Evolutionary conservation across 2,113 vertebrate species (phyloP).

Genomic region (Microtus pennsylvanicus): DNA sequence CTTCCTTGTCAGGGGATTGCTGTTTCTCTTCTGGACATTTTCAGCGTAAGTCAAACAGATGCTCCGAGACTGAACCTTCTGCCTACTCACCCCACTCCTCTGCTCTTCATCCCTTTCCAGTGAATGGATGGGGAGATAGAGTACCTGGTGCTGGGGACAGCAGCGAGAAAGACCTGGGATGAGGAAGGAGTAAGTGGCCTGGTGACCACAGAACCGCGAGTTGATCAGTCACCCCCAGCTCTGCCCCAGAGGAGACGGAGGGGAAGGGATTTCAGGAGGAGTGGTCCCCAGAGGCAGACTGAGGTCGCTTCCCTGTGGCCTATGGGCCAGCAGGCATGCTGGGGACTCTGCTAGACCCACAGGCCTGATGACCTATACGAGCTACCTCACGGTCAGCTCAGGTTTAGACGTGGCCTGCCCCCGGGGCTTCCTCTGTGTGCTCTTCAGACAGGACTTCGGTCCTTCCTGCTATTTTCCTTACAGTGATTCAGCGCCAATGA

Average conservation of each 20-base stretch:
- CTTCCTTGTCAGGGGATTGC: background rate
- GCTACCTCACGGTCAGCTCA: background rate
- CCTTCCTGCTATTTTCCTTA: slow-evolving; percentile 44
- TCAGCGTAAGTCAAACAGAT: background rate
- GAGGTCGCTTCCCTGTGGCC: too few relatives aligned
- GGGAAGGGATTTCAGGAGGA: background rate
- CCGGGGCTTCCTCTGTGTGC: background rate
- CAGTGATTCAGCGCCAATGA: slow-evolving; percentile 27
- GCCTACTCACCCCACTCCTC: background rate
- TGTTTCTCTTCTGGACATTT: background rate
- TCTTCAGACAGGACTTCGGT: background rate
- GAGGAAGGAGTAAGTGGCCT: background rate
- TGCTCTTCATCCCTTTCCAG: background rate
- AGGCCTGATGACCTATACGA: fast-evolving
- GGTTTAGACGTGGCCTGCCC: background rate
- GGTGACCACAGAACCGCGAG: background rate
- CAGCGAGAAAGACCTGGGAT: background rate
- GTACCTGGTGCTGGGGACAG: background rate
- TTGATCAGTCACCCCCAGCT: too few relatives aligned
- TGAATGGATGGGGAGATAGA: background rate
- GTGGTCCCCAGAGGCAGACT: background rate
- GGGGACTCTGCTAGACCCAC: background rate
- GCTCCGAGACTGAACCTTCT: background rate
- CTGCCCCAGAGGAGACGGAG: background rate
- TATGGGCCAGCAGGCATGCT: background rate